Percentiles rank a stretch among this genome's conserved stretches.
phyloP scores from a whole-genome alignment of 2,797 vertebrate genomes.

The Phalloptychus januarius region DNA sequence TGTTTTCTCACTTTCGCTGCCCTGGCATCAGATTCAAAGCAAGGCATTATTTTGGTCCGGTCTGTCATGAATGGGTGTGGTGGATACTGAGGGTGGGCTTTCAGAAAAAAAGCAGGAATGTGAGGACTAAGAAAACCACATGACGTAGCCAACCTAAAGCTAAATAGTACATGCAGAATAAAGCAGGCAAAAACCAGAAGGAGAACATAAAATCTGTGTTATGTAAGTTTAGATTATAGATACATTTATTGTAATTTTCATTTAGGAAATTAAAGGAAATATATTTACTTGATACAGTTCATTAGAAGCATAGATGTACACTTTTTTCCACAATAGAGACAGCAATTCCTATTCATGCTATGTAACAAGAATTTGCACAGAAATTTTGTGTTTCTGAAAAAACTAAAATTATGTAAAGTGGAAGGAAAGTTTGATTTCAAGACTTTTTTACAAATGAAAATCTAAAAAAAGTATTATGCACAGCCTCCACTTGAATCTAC shows the following conservation, averaged over 20 bases:
- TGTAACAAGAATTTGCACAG: too few species aligned
- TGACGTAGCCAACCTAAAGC: background rate
- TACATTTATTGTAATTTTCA: background rate
- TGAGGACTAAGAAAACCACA: background rate
- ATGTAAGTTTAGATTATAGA: background rate
- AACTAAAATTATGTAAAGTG: too few species aligned
- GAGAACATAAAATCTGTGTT: background rate
- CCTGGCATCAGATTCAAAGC: constrained; percentile 48
- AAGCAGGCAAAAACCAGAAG: background rate
- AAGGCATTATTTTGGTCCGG: background rate
- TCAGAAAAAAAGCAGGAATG: background rate
- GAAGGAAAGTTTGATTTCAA: background rate
- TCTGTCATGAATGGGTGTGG: constrained; percentile 9
- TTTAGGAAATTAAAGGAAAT: background rate
- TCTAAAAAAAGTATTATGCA: background rate
- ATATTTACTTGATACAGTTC: background rate
- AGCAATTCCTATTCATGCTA: background rate
- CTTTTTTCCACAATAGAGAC: background rate
- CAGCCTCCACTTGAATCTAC: background rate
- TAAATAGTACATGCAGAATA: background rate
- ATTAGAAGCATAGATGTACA: background rate
- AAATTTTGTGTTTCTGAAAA: too few species aligned
- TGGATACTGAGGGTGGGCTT: constrained; percentile 5
- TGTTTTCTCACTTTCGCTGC: constrained; percentile 31
- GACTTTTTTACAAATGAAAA: background rate